Base-by-base conservation (phyloP, 2,888 invertebrate species). In the Agriotes lineatus region DNA sequence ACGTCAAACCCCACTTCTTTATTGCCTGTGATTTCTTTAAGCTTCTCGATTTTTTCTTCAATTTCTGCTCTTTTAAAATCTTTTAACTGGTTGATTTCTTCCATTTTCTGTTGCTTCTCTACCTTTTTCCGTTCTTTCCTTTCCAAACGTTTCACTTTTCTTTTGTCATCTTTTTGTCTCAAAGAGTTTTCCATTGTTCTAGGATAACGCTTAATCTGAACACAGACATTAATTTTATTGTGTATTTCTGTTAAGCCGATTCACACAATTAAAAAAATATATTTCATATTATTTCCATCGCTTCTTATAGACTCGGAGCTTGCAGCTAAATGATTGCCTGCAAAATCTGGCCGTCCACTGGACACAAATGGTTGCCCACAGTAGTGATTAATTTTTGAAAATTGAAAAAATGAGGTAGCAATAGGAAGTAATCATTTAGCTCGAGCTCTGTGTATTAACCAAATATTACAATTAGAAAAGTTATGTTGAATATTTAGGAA, bases 21-120 rank as follows among this genome's bases (percentile, higher is more conserved):
- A 81, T 95, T 93, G 10, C 97, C 98, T 1, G 97, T 94, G 25
- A 97, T 91, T 81, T 95, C 91, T 84, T 93, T 93, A 5, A 99
- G 85, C 84, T 92, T 92, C 61, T 91, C 89, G 52, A 99, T 90
- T 84, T 96, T 97, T 70, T 95, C 93, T 81, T 93, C 90, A 72
- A 98, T 96, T 85, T 99, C 97, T 80, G 93, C 91, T 64, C 92
- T 87, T 81, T 97, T 97, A 70, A 96, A 83, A 20, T 94, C 93
- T 83, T 96, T 95, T 37, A 97, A 84, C 74, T 95, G 87, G 50
- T 92, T 93, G n/a, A 99, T 86, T 82, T 98, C 97, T 75, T 95
- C 93, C 86, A 91, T 89, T 81, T 94, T 95, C 77, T 89, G 88
- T 62, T 90, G 84, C 81, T 95, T 96, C 79, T 96, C 95, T 58